Conservation (phyloP, 35 echinoderm and acorn worm species). For the Strongylocentrotus purpuratus region DNA sequence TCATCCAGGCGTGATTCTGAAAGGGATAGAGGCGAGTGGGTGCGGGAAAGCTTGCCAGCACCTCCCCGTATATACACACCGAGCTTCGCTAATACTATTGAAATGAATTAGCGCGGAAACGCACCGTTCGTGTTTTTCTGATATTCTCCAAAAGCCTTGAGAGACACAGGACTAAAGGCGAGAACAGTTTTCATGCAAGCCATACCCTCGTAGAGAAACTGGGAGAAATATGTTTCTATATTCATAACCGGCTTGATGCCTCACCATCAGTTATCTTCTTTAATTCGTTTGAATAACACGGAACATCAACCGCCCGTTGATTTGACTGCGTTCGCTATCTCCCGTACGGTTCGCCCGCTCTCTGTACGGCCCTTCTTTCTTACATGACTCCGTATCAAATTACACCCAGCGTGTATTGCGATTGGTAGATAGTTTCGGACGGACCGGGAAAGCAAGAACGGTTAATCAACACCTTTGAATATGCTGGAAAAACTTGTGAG, state of each 20-base stretch:
- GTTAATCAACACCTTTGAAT: neutral
- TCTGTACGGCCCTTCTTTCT: neutral
- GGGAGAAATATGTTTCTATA: neutral
- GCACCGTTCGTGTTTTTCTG: neutral
- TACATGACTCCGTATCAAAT: neutral
- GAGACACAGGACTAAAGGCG: neutral
- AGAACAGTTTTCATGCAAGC: neutral
- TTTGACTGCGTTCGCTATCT: neutral
- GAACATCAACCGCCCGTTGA: neutral
- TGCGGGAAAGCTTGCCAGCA: neutral
- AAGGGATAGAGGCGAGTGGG: conserved; percentile 26
- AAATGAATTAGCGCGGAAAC: conserved; percentile 49
- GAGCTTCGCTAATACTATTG: neutral
- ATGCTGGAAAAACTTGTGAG: conserved; percentile 40
- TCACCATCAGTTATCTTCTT: neutral
- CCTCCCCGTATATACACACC: neutral
- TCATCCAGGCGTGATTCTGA: conserved; percentile 1
- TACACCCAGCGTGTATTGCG: conserved; percentile 10
- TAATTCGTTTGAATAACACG: neutral
- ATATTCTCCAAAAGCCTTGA: neutral
- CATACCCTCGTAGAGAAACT: neutral
- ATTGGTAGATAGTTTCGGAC: conserved; percentile 49
- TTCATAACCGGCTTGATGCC: neutral
- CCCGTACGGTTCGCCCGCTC: neutral
- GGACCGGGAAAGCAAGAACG: neutral